Evolutionary conservation across 2,888 invertebrate genomes (phyloP).

Genomic region (Nudaria mundana): DNA sequence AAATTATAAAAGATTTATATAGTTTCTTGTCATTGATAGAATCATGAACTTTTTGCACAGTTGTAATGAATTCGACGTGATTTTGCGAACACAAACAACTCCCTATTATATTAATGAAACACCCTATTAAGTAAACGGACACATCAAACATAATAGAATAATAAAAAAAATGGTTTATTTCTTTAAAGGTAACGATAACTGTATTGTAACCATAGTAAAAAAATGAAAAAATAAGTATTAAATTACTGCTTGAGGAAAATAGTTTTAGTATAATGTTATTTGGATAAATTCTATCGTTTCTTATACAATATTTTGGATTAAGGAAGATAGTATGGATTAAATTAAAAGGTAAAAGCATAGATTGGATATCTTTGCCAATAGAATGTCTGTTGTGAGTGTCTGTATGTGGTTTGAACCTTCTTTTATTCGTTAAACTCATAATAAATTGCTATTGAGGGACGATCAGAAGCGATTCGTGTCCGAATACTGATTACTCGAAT

Average conservation of each 20-base stretch:
- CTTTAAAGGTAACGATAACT: neutral
- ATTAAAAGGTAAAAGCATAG: conserved; percentile 11
- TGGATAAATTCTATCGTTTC: conserved; percentile 2
- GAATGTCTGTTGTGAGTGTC: no score
- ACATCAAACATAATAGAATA: neutral
- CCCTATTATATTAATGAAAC: conserved; percentile 1
- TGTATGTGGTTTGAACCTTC: no score
- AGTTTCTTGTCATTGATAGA: neutral
- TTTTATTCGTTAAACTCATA: no score
- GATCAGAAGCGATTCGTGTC: no score
- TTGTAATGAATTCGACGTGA: conserved; percentile 7
- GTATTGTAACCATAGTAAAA: neutral
- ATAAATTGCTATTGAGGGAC: no score
- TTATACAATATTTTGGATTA: conserved; percentile 12
- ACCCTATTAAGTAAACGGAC: neutral
- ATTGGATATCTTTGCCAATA: conserved; percentile 10
- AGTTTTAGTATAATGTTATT: conserved; percentile 2
- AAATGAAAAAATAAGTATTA: neutral
- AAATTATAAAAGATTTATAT: neutral
- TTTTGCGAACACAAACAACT: neutral
- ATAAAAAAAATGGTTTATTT: neutral
- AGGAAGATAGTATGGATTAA: conserved; percentile 7
- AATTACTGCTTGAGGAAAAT: neutral
- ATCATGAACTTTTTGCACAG: conserved; percentile 10
- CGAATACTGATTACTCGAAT: no score